Evolutionary conservation across 2,888 invertebrate species (phyloP).

Genomic region (Rotaria sp.): DNA sequence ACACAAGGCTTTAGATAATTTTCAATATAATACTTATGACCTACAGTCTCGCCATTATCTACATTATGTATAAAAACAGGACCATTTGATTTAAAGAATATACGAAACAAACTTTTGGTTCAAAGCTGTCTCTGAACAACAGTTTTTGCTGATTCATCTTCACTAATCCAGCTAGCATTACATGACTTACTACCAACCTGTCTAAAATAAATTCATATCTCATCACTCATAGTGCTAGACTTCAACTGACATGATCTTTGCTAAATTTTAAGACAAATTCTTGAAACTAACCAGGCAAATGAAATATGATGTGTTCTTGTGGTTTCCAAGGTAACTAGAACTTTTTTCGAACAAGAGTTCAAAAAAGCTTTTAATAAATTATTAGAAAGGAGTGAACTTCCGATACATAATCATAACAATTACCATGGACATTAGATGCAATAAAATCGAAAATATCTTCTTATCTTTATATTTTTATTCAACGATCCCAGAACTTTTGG

Average conservation of each 20-base stretch:
- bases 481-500: background rate
- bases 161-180: background rate
- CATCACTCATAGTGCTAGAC: background rate
- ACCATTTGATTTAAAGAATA: background rate
- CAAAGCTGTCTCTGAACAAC: background rate
- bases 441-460: background rate
- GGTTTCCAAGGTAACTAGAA: background rate
- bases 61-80: background rate
- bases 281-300: background rate
- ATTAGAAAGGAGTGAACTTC: background rate
- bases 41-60: background rate
- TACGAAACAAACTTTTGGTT: background rate
- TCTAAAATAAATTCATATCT: background rate
- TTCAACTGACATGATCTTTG: background rate
- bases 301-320: background rate
- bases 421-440: background rate
- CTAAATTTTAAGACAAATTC: background rate
- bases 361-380: background rate
- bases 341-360: background rate
- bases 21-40: background rate
- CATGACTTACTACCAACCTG: background rate
- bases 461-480: background rate
- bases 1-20: background rate
- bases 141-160: background rate
- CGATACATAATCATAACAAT: background rate